A percentile compares a stretch with the other conserved stretches of the same genome.
Evolutionary conservation across 1,140 invertebrate species (phyloP).

Genomic region (Musca domestica): DNA sequence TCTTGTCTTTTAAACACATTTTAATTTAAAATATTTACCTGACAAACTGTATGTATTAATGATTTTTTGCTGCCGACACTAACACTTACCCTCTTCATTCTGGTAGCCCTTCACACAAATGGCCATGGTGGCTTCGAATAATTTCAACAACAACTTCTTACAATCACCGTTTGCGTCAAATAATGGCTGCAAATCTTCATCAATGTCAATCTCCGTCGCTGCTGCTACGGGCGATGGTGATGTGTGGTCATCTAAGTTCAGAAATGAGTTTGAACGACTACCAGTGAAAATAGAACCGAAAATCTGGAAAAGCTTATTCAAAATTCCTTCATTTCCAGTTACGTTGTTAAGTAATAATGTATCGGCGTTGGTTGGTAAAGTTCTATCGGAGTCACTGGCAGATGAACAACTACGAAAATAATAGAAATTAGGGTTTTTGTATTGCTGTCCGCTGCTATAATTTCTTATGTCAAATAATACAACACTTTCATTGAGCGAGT

Average conservation of each 20-base stretch:
- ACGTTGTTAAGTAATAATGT: too few relatives aligned
- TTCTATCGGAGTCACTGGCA: background rate
- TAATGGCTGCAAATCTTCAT: constrained; percentile 39
- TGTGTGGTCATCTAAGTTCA: constrained; percentile 11
- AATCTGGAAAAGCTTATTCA: constrained; percentile 42
- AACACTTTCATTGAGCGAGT: constrained; percentile 35
- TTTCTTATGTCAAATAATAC: constrained; percentile 46
- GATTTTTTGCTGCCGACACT: too few relatives aligned
- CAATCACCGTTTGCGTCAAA: constrained; percentile 45
- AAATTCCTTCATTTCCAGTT: constrained; percentile 28
- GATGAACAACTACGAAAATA: background rate
- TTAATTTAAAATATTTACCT: too few relatives aligned
- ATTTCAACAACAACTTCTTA: constrained; percentile 46
- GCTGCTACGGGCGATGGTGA: background rate
- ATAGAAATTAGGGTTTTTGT: background rate
- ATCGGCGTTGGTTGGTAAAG: background rate
- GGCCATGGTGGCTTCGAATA: constrained; percentile 51
- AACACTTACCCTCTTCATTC: constrained; percentile 50
- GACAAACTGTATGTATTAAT: too few relatives aligned
- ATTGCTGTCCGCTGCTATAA: constrained; percentile 6
- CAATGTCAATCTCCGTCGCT: constrained; percentile 29
- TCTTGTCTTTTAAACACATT: too few relatives aligned
- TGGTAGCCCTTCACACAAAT: constrained; percentile 51
- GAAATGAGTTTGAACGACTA: constrained; percentile 17
- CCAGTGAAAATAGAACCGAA: constrained; percentile 43